phyloP scores from a whole-genome alignment of 2,888 invertebrate genomes.

The Plebejus anna region DNA sequence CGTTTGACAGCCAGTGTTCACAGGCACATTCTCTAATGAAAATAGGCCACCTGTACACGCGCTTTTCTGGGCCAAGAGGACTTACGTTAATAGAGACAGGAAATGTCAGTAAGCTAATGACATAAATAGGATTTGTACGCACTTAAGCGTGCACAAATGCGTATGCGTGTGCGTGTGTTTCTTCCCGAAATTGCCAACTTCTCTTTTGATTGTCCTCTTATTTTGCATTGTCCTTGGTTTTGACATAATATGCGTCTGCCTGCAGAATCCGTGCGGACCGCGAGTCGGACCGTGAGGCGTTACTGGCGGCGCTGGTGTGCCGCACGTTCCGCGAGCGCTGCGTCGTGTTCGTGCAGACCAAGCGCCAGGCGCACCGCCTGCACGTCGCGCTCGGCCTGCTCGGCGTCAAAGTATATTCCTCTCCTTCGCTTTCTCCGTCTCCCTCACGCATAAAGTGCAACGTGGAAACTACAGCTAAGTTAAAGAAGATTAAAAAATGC shows the following conservation, averaged over 20 bases:
- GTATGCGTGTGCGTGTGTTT: background rate
- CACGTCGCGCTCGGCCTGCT: constrained; percentile 95
- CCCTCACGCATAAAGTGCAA: background rate
- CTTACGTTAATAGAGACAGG: background rate
- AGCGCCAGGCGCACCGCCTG: constrained; percentile 95
- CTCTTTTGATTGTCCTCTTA: background rate
- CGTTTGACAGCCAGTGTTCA: no score
- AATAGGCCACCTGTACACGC: background rate
- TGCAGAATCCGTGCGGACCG: constrained; percentile 90
- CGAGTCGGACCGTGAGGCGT: constrained; percentile 95
- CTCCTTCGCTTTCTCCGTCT: background rate
- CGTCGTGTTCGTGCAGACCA: constrained; percentile 98
- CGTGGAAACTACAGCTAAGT: no score
- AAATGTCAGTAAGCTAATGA: no score
- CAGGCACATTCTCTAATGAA: no score
- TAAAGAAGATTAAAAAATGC: no score
- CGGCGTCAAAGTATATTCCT: constrained; percentile 85
- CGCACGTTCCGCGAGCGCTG: constrained; percentile 94
- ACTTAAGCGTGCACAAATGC: background rate
- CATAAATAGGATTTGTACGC: background rate
- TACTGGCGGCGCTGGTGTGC: constrained; percentile 80
- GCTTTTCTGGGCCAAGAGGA: background rate
- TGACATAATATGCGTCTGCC: background rate
- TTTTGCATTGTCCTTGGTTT: background rate
- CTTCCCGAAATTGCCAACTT: no score